Base-by-base conservation (phyloP, 1,140 invertebrate genomes). In the Drosophila simulans region DNA sequence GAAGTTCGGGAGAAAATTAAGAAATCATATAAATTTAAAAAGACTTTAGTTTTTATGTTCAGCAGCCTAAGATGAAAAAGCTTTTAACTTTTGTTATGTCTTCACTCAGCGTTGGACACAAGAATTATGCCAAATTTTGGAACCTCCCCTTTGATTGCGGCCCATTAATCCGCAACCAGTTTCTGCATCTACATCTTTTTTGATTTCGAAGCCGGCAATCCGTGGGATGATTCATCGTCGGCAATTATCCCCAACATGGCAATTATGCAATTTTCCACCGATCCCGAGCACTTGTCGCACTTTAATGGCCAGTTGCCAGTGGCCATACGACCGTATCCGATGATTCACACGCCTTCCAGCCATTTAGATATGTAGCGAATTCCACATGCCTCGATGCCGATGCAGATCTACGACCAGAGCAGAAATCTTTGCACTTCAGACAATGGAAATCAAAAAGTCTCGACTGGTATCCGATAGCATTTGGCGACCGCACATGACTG, bases 261-360 rank as follows among this genome's bases (percentile, higher is more conserved):
- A 85, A 85, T 85, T 88, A 85, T 82, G 82, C 83, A 85, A 85
- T 81, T 86, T 81, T 57, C 64, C 52, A 77, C 64, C 66, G 72
- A 20, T 35, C 25, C 52, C 46, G 62, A 86, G 75, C 83, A 85
- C 83, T 85, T 88, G 77, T 85, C 77, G 82, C 77, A 66, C 57
- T 80, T 78, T 62, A 82, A 82, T 77, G 63, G 57, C 66, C 73
- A 72, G 48, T 63, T 56, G 71, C 70, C 52, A 37, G 45, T 63
- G 37, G 40, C 37, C 68, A 17, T 27, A 46, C n/a, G 48, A 27
- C 8, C 48, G 56, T 79, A 66, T 68, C 70, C 64, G 81, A 77
- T 82, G 80, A 76, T 83, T 84, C 80, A 85, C 73, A 77, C 56
- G 54, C 64, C 68, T 40, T 65, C 37, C 34, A 43, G 43, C 31